phyloP scores from a whole-genome alignment of 2,888 invertebrate genomes.

The Standfussiana lucernea region DNA sequence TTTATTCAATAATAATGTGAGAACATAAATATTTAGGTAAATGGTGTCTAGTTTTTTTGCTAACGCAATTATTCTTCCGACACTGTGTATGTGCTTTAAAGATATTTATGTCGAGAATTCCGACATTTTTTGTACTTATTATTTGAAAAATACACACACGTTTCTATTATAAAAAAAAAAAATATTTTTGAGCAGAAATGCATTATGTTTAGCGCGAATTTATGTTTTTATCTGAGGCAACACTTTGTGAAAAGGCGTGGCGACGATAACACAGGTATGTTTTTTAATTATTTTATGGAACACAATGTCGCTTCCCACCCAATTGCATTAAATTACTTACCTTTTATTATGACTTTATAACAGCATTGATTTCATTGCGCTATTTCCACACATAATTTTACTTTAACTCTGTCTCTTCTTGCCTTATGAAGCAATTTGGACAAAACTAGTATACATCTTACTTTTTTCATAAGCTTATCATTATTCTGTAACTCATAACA shows the following conservation, averaged over 20 bases:
- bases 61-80: conserved; percentile 26
- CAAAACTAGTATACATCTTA: neutral
- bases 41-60: conserved; percentile 45
- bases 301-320: neutral
- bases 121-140: neutral
- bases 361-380: neutral
- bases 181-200: neutral
- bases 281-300: neutral
- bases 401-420: neutral
- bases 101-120: conserved; percentile 25
- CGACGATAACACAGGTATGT: neutral
- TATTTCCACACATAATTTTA: neutral
- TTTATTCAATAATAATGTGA: conserved; percentile 50
- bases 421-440: neutral
- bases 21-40: conserved; percentile 46
- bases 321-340: neutral
- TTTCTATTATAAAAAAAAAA: neutral
- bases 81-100: neutral
- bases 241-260: neutral
- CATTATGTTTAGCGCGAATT: neutral
- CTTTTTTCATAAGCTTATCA: neutral
- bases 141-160: conserved; percentile 2
- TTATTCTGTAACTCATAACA: neutral
- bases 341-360: neutral
- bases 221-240: neutral